Base-by-base conservation (phyloP, 2,888 invertebrate species). In the Agriopis aurantiaria region DNA sequence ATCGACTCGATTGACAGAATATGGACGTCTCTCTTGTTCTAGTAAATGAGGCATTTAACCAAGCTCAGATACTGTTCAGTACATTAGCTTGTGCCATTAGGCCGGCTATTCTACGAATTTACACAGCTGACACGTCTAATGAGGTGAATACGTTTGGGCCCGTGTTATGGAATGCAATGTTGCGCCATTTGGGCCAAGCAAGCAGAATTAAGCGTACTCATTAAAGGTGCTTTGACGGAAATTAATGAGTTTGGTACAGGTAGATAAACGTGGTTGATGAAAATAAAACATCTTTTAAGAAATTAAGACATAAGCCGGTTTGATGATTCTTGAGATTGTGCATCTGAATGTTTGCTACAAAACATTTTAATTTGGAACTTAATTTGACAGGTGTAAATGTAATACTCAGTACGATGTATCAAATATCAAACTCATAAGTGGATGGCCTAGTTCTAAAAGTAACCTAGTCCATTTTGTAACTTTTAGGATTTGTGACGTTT, bases 51-150 rank as follows among this genome's bases (percentile, higher is more conserved):
- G 5, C 33, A 46, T 48, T 53, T 43, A 23, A n/a, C 12, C 9
- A 49, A 69, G 61, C 48, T 62, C 23, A 14, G 46, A 43, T 70
- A 66, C 70, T 70, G 70, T 7, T 40, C 48, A 33, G 8, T 17
- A 48, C 17, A 65, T 72, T 68, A 61, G 46, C 57, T 63, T 79
- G 71, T 78, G 69, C 69, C 74, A 75, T 75, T 85, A 84, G 82
- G 78, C 74, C 75, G 75, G 80, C 80, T 76, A 84, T 85, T 83
- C 83, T 75, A 81, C 80, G 83, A 86, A 85, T 83, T 80, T 79
- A 83, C 82, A 81, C 81, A 80, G 80, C 81, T 81, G 81, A 80
- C 83, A 81, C 80, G 74, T 80, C 79, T 87, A 87, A 87, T 83
- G 86, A 84, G 77, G 80, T 78, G 79, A 80, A 85, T 83, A 82